Conservation (phyloP, 2,113 vertebrate genomes). For the Rousettus leschenaultii region DNA sequence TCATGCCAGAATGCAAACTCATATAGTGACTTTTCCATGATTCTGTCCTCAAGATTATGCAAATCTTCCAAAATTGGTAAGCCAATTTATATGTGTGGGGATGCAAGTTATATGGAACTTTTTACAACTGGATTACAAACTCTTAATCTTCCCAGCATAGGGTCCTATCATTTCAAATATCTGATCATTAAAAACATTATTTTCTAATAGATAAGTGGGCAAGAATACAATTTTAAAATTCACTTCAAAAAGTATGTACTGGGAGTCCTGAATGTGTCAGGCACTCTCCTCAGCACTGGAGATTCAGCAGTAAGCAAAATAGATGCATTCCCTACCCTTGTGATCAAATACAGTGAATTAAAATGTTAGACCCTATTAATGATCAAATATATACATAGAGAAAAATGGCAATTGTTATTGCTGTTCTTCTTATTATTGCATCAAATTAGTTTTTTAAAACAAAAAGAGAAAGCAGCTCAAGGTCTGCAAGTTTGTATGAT, state of each 20-base stretch:
- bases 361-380: neutral
- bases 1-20: neutral
- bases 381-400: neutral
- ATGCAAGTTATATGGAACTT: neutral
- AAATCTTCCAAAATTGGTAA: neutral
- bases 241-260: neutral
- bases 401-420: neutral
- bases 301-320: neutral
- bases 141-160: neutral
- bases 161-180: neutral
- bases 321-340: neutral
- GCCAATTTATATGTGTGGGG: neutral
- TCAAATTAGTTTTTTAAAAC: slow-evolving; percentile 32
- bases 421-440: neutral
- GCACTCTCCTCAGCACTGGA: neutral
- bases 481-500: neutral
- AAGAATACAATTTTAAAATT: neutral
- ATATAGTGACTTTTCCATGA: neutral
- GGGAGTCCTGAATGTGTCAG: neutral
- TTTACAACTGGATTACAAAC: neutral
- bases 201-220: neutral
- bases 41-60: neutral
- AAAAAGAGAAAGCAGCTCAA: slow-evolving; percentile 21
- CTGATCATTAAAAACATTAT: neutral
- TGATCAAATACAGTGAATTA: neutral